Base-by-base conservation (phyloP, 2,113 vertebrate species). In the Indri indri region DNA sequence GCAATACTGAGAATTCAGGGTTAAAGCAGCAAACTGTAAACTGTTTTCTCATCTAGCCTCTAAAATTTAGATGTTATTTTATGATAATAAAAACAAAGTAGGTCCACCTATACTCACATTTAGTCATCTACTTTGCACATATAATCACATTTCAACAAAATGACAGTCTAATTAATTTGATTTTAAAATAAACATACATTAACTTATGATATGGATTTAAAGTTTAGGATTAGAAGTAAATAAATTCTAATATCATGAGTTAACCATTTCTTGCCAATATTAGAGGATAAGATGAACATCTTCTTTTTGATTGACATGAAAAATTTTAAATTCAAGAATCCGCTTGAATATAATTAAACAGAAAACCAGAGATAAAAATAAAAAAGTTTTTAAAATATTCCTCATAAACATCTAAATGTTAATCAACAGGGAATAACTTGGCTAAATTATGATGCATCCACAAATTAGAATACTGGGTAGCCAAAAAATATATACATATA, bases 271-370 rank as follows among this genome's bases (percentile, higher is more conserved):
- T 87, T 93, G 45, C n/a, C 57, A 90, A 80, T 73, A 84, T 70
- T 11, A 89, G 6, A 94, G 12, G 17, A 87, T 61, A 71, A 89
- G 88, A 87, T 40, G 20, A 87, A 73, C 45, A 91, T 22, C 27
- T 96, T 65, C 61, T 76, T 96, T 57, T 87, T 54, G 54, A 57
- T 2, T 45, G 40, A 95, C 9, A 57, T 30, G 52, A 76, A 14
- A 83, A 96, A 84, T 79, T 96, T 95, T 95, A 85, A 76, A 93
- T 86, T 92, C 8, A 95, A 81, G 37, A 90, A 90, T 68, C 30
- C 79, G 8, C n/a, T n/a, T 50, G 3, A 92, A 89, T 27, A 66
- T 50, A 94, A 59, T 37, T 95, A 82, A 88, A 85, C 0, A 96
- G 32, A 92, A 97, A 92, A 59, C 47, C 66, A 74, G 20, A 5